Evolutionary conservation across 1,140 invertebrate species (phyloP), one percentile per base, ranked within the genome.

Genomic region (Apis dorsata): DNA sequence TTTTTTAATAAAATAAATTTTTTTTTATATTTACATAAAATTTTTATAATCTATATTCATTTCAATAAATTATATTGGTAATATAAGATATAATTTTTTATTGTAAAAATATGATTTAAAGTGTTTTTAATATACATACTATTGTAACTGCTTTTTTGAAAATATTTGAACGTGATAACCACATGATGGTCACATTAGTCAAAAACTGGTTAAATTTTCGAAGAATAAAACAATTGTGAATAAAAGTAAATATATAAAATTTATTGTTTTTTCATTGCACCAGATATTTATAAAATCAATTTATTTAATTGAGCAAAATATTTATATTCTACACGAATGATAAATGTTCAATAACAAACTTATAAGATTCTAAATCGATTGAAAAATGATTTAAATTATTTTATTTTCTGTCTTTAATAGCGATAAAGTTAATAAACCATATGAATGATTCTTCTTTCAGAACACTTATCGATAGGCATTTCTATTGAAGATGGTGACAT

Each of bases 401-500:
- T 15, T 21, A 28, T 19, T 44, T 7, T 68, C 21, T 44, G 15
- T 68, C 17, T 15, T 66, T 59, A 13, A 15, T 13, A 44, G 5
- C 34, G 34, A 44, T 44, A 15, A 66, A n/a, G 19, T 44, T 55
- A 12, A 59, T 68, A 24, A 81, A 75, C 34, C 34, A 44, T 44
- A 44, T 81, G 55, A 75, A 75, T 49, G 62, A 49, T 57, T 74
- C 24, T 81, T 60, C 24, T 77, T 69, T n/a, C 44, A 68, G 24
- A 69, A 17, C 24, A 66, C 55, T 75, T 60, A 19, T 81, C 66
- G 53, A 68, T 69, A 59, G 24, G 51, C 17, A 24, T n/a, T 51
- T 21, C n/a, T 77, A 77, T 53, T 55, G 21, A 81, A 44, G 63
- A 81, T 81, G 79, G 63, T 77, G 51, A 34, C 19, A 53, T 49